Evolutionary conservation across 2,888 invertebrate genomes (phyloP).

Genomic region (Hydrotaea diabolus): DNA sequence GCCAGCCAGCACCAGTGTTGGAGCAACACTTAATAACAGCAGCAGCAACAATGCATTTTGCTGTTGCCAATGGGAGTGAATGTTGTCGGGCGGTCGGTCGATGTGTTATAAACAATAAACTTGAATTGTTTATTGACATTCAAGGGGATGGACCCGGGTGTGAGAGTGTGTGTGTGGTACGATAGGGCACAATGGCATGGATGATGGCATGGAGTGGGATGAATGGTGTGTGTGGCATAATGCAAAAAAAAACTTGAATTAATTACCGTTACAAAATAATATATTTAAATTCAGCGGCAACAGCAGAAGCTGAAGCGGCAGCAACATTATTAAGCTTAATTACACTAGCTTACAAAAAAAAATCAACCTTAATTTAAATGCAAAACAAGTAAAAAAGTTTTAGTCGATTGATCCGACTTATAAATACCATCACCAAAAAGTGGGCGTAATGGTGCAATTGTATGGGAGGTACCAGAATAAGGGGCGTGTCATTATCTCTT

Average conservation of each 20-base stretch:
- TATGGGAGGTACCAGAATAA: no score
- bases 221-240: not conserved
- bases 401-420: no score
- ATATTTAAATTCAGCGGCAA: constrained; percentile 17
- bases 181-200: no score
- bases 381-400: no score
- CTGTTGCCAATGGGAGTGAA: not conserved
- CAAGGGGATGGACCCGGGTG: not conserved
- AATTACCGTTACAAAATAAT: constrained; percentile 64
- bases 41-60: not conserved
- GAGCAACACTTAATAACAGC: not conserved
- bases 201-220: no score
- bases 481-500: no score
- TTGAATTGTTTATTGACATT: constrained; percentile 25
- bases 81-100: not conserved
- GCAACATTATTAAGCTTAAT: not conserved
- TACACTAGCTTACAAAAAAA: no score
- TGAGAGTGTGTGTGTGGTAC: not conserved
- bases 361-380: no score
- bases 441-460: no score
- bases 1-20: no score
- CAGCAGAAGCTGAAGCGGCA: constrained; percentile 34
- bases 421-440: no score
- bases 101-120: not conserved
- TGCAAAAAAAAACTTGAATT: constrained; percentile 58